Percentiles rank a stretch among this genome's conserved stretches.
These are phyloP conservation scores for Lagorchestes hirsutus DNA, from an alignment of 2,797 vertebrate species.

Conservation along the genomic window DNA sequence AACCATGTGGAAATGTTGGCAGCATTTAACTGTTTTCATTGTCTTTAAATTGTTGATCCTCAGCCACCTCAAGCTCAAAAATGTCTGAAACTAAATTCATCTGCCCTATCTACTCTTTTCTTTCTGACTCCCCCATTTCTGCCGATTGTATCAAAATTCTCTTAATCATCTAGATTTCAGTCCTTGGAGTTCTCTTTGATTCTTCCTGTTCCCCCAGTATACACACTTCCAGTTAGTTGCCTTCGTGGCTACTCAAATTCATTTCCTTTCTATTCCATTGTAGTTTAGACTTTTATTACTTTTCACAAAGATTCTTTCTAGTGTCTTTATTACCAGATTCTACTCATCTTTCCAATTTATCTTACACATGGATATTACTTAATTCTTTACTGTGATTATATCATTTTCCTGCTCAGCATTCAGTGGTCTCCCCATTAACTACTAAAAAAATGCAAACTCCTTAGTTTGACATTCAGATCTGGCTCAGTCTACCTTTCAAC, in stretches of 20 bases:
- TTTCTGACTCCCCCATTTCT: slow-evolving; percentile 51
- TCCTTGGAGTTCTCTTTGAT: neutral
- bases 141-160: slow-evolving; percentile 38
- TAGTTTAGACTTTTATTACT: neutral
- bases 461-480: slow-evolving; percentile 36
- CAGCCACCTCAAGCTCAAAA: slow-evolving; percentile 29
- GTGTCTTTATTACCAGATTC: neutral
- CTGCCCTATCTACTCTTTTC: slow-evolving; percentile 14
- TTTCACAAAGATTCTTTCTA: neutral
- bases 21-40: slow-evolving; percentile 55
- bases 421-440: neutral
- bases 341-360: neutral
- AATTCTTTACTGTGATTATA: neutral
- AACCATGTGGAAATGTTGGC: slow-evolving; percentile 53
- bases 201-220: slow-evolving; percentile 31
- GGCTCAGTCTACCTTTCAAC: neutral
- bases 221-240: slow-evolving; percentile 20
- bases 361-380: neutral
- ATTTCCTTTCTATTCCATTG: neutral
- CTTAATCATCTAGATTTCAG: slow-evolving; percentile 37
- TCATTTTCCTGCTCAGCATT: neutral
- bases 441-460: slow-evolving; percentile 32
- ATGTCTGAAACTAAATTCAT: slow-evolving; percentile 26
- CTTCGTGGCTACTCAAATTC: neutral
- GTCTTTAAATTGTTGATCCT: slow-evolving; percentile 50